A percentile compares a stretch with the other conserved stretches of the same genome.
Conservation (phyloP, 2,888 invertebrate genomes). For the Amphipyra tragopoginis region DNA sequence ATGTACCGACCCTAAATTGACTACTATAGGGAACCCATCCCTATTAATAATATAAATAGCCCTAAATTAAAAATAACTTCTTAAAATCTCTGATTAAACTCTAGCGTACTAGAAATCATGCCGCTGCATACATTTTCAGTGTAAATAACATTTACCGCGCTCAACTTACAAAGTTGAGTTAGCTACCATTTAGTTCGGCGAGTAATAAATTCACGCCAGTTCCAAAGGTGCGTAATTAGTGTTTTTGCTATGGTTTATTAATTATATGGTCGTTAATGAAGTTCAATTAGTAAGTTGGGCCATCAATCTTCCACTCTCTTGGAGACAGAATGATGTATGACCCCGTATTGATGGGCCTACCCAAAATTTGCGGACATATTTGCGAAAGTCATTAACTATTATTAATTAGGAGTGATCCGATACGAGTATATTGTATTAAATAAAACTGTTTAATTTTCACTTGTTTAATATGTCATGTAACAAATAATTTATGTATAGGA, state of each 20-base stretch:
- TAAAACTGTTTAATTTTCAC: no score
- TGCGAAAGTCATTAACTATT: slow-evolving; percentile 60
- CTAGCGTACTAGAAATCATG: no score
- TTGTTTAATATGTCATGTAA: no score
- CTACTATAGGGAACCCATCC: background rate
- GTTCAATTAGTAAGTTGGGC: slow-evolving; percentile 73
- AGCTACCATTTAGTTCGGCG: slow-evolving; percentile 28
- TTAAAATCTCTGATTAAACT: no score
- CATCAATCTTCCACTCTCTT: slow-evolving; percentile 74
- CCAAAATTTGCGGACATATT: slow-evolving; percentile 65
- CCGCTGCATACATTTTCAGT: background rate
- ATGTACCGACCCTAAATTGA: no score
- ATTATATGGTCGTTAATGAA: slow-evolving; percentile 75
- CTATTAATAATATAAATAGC: no score
- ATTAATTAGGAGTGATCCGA: slow-evolving; percentile 26
- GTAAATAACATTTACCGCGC: background rate
- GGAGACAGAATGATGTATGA: slow-evolving; percentile 74
- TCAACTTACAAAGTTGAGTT: slow-evolving; percentile 16
- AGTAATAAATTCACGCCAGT: slow-evolving; percentile 51
- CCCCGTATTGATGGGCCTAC: slow-evolving; percentile 65
- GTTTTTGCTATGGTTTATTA: slow-evolving; percentile 68
- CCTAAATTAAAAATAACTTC: no score
- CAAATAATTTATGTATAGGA: no score
- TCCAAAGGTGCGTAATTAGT: slow-evolving; percentile 62
- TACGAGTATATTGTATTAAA: slow-evolving; percentile 3